Evolutionary conservation across 2,113 vertebrate genomes (phyloP).

Genomic region (Pseudopipra pipra): DNA sequence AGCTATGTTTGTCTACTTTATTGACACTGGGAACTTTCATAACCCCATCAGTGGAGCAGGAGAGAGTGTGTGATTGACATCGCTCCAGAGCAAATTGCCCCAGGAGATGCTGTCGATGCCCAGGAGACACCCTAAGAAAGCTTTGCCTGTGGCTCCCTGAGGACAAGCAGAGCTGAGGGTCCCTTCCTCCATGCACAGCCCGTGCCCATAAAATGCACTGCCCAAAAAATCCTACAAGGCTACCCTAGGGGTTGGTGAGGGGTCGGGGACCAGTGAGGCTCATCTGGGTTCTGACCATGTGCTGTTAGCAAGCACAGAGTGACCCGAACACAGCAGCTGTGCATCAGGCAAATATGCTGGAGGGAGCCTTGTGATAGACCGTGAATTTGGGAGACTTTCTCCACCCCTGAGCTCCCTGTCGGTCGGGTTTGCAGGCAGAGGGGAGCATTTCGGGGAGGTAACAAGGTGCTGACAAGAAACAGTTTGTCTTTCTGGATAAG

Average conservation of each 20-base stretch:
- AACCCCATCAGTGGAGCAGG: not conserved
- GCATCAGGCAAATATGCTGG: not conserved
- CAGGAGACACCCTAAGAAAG: not conserved
- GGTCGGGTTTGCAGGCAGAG: not conserved
- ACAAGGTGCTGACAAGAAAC: not conserved
- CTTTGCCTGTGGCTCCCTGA: not conserved
- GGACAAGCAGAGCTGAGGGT: not conserved
- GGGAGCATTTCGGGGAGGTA: not conserved
- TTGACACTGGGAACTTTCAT: not conserved
- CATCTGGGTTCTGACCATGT: not conserved
- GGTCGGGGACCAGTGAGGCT: not conserved
- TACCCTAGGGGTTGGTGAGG: not conserved
- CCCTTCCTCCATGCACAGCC: not conserved
- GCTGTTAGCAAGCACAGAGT: not conserved
- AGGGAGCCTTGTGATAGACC: not conserved
- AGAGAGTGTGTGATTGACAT: not conserved
- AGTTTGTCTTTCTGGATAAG: not conserved
- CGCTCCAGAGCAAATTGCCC: not conserved
- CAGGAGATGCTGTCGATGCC: not conserved
- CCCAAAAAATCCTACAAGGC: not conserved
- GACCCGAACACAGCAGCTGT: not conserved
- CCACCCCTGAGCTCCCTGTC: not conserved
- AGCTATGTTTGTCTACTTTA: rapidly evolving
- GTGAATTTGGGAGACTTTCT: not conserved
- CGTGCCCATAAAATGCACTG: rapidly evolving